Base-by-base conservation (phyloP, 2,888 invertebrate genomes). In the Caenorhabditis sp. region DNA sequence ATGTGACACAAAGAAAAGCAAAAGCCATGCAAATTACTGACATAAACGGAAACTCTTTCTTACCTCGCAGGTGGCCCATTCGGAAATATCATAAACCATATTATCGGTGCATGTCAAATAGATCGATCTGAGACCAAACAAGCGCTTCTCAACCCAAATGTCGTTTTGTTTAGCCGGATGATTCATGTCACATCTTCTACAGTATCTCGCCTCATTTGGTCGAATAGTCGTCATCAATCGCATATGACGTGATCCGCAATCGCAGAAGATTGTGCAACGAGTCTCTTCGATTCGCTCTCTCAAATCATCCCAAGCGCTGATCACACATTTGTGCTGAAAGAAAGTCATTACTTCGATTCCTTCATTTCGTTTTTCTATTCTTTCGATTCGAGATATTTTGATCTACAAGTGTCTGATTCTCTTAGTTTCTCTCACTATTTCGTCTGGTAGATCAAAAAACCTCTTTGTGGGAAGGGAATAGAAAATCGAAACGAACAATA, bases 41-140 rank as follows among this genome's bases (percentile, higher is more conserved):
- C 52, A 52, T 12, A 50, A 50, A 50, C 50, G 17, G 4, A 20
- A 50, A 50, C 5, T 50, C 14, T 50, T 36, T 31, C 63, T 60
- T 83, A 89, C 93, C 91, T 95, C 95, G 89, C 96, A 96, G 80
- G 93, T 93, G 25, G 95, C 96, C 96, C 96, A 96, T 89, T 95
- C 95, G 57, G 95, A 95, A 85, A 97, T 95, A 90, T 96, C 95
- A 89, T 94, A 96, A 36, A 96, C 93, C 76, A 93, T 93, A 66
- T 94, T 94, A 89, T 96, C 95, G 95, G 96, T 95, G 86, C 95
- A 94, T 63, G 96, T 95, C 89, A 93, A 94, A 91, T 95, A 96
- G 90, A 94, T 93, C 93, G 95, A 95, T 59, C 93, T 91, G 83
- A 95, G 92, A 20, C 95, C 95, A 90, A 95, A 91, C 90, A 93